Base-by-base conservation (phyloP, 2,113 vertebrate species). In the Pollimyrus isidori region DNA sequence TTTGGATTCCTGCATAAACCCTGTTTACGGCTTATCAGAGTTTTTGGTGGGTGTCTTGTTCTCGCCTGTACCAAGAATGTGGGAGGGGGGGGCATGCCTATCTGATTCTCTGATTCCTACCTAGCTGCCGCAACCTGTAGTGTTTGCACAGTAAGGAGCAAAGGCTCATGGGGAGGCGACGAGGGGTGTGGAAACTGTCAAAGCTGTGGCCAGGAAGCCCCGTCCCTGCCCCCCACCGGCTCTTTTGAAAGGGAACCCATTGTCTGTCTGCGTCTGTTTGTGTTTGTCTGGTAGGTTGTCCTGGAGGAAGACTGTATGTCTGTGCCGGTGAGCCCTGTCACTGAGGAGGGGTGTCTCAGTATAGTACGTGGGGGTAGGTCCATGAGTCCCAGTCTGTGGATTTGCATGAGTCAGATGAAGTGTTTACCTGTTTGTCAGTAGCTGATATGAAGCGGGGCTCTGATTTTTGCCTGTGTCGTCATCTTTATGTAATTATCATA, bases 121-220 rank as follows among this genome's bases (percentile, higher is more conserved):
- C 39, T 52, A 35, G 65, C 88, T 76, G 88, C 65, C 3, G 7
- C 65, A 30, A 45, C 42, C 21, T 49, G 50, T 4, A 11, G 65
- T 30, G 88, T 88, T 89, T 88, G 49, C 90, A 83, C 39, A 35
- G 52, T 89, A 76, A 85, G 46, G 48, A 49, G 80, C 80, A 46
- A 48, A 45, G 82, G 39, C 39, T 83, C 39, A 42, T 45, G 80
- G 80, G 39, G 15, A 42, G 15, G 13, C 3, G 10, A 73, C 9
- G n/a, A 4, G 2, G 65, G 35, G 35, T 15, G 17, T 39, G 73
- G 73, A 80, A 80, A 19, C 30, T 35, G 35, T 80, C 30, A 23
- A 7, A 39, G 69, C 35, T 76, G 69, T 80, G 35, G 19, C 15
- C 73, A 80, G 73, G 73, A 80, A 80, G 73, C 73, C 42, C 42